phyloP scores from a whole-genome alignment of 1,140 invertebrate genomes.

The Meloidogyne exigua region DNA sequence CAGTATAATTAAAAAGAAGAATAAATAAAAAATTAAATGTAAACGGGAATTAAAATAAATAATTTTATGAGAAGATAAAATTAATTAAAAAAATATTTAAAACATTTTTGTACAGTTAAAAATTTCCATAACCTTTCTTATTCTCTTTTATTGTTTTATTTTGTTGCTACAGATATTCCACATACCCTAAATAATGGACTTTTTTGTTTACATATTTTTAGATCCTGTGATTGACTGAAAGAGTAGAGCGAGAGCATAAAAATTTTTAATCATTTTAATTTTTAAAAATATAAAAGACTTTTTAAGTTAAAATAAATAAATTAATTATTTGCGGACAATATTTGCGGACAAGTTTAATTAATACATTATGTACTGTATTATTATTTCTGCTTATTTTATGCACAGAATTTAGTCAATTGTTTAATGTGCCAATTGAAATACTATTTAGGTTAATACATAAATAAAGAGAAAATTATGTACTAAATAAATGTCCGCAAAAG shows the following conservation, averaged over 20 bases:
- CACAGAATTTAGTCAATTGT: too few species aligned
- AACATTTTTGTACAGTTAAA: background rate
- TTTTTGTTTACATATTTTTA: background rate
- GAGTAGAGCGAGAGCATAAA: slow-evolving; percentile 4
- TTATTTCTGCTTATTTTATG: too few species aligned
- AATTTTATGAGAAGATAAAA: background rate
- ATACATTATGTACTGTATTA: too few species aligned
- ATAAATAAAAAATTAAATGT: background rate
- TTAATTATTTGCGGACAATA: too few species aligned
- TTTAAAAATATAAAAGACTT: too few species aligned
- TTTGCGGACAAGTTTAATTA: too few species aligned
- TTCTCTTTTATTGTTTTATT: background rate
- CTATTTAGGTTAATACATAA: too few species aligned
- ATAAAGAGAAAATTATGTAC: too few species aligned
- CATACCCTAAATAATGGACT: background rate
- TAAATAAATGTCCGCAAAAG: too few species aligned
- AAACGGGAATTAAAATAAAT: background rate
- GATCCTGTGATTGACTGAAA: background rate
- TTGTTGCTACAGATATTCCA: background rate
- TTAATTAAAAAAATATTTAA: background rate
- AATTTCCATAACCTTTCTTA: background rate
- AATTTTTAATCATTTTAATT: background rate
- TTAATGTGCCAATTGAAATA: too few species aligned
- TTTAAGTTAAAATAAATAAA: too few species aligned
- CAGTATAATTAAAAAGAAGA: slow-evolving; percentile 36